Conservation (phyloP, 2,888 invertebrate genomes). For the Meloe dianella region DNA sequence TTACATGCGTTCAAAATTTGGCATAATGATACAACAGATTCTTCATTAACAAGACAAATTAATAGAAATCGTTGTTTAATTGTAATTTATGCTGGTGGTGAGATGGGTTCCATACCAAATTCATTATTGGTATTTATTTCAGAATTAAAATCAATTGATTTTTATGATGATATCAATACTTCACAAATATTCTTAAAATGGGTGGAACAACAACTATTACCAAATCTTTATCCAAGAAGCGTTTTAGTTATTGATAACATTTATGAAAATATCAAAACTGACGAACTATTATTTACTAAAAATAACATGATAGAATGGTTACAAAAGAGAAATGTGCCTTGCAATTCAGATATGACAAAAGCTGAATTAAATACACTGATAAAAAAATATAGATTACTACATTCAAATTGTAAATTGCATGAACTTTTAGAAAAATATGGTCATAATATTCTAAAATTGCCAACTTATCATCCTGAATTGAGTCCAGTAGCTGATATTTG, state of each 20-base stretch:
- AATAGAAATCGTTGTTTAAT: conserved; percentile 10
- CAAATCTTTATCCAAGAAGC: background rate
- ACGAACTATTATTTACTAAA: background rate
- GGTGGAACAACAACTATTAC: conserved; percentile 2
- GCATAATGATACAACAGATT: background rate
- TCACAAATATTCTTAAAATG: background rate
- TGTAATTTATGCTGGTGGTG: conserved; percentile 14
- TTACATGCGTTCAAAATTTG: conserved; percentile 3
- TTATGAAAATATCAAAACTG: background rate
- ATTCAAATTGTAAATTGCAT: background rate
- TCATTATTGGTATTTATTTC: background rate
- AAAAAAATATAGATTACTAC: background rate
- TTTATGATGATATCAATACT: no score
- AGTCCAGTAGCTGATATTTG: background rate
- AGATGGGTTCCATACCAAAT: conserved; percentile 9
- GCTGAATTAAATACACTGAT: background rate
- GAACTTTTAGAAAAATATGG: background rate
- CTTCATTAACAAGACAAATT: background rate
- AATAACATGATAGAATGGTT: background rate
- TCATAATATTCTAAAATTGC: background rate
- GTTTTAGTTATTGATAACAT: conserved; percentile 12
- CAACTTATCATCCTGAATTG: background rate
- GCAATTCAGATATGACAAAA: background rate
- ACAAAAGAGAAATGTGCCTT: background rate
- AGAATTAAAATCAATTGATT: background rate